Percentiles rank a stretch among this genome's conserved stretches.
Evolutionary conservation across 37 sponge, comb jelly and placozoan species (phyloP).

Genomic region (Oscarella lobularis): DNA sequence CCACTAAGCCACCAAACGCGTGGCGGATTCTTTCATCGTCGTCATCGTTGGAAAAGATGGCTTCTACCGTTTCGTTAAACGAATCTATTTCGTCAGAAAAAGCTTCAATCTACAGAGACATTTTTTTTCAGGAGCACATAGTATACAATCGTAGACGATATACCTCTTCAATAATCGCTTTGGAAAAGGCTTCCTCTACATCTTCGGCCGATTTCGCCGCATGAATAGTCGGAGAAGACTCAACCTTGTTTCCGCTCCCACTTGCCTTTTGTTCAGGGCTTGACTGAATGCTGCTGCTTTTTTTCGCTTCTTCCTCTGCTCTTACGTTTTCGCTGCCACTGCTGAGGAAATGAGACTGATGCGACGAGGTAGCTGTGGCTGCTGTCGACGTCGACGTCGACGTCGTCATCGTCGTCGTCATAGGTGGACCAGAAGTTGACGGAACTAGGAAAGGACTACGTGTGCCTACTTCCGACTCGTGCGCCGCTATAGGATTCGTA

Average conservation of each 20-base stretch:
- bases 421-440: too few relatives aligned
- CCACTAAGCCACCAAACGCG: background rate
- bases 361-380: too few relatives aligned
- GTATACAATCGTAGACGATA: background rate
- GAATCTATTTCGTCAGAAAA: background rate
- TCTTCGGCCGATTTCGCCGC: background rate
- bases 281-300: background rate
- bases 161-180: background rate
- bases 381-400: background rate
- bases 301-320: background rate
- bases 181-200: background rate
- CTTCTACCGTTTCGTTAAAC: background rate
- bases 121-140: background rate
- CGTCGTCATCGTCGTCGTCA: background rate
- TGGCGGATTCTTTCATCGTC: too few relatives aligned
- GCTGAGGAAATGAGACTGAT: too few relatives aligned
- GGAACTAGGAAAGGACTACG: too few relatives aligned
- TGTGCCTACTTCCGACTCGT: too few relatives aligned
- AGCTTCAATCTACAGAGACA: background rate
- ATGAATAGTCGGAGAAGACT: background rate
- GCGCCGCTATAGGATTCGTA: too few relatives aligned
- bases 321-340: too few relatives aligned
- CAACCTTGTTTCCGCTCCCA: background rate
- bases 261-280: background rate
- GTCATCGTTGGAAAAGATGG: background rate